A percentile compares a stretch with the other conserved stretches of the same genome.
Conservation (phyloP, 2,113 vertebrate species). For the Ceyx cyanopectus region DNA sequence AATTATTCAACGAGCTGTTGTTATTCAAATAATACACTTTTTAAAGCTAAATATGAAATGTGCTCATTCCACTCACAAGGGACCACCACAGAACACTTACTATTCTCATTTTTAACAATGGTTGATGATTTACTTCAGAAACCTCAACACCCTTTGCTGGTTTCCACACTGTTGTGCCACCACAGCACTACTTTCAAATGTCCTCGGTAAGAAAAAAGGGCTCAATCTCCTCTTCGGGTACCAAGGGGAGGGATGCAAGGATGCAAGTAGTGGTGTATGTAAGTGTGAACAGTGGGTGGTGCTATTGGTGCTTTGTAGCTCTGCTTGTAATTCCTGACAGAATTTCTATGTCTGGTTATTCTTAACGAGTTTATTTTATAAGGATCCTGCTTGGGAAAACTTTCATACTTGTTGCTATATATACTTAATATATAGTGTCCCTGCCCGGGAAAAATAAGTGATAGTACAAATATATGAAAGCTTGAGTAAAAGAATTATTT, state of each 20-base stretch:
- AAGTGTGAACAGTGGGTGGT: neutral
- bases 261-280: neutral
- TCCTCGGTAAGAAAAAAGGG: neutral
- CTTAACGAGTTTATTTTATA: neutral
- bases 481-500: neutral
- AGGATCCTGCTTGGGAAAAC: neutral
- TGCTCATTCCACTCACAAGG: accelerated
- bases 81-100: neutral
- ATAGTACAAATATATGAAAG: neutral
- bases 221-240: neutral
- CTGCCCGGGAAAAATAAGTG: neutral
- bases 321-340: neutral
- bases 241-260: neutral
- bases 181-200: neutral
- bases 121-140: neutral
- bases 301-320: conserved; percentile 6
- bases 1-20: neutral
- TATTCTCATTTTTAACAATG: neutral
- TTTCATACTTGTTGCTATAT: neutral
- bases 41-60: neutral
- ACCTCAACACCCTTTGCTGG: neutral
- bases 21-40: neutral
- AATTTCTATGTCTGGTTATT: too few species aligned
- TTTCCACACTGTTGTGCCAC: neutral
- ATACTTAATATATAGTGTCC: neutral